phyloP scores from a whole-genome alignment of 2,888 invertebrate genomes.

The Tillus elongatus region DNA sequence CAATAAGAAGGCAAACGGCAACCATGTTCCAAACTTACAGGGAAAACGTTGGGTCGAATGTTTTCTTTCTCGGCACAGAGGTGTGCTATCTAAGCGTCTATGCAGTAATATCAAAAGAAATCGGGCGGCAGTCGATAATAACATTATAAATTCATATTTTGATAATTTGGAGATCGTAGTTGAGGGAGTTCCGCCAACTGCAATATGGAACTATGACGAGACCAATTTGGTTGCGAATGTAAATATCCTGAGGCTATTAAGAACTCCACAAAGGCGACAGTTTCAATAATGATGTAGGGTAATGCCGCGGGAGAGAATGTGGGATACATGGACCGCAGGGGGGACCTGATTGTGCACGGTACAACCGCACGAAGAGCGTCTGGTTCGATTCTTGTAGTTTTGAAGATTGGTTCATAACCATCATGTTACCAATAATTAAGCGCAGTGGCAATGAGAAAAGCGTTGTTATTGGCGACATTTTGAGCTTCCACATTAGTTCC shows the following conservation, averaged over 20 bases:
- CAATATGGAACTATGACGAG: constrained; percentile 8
- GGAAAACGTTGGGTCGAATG: too few species aligned
- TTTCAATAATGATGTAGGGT: too few species aligned
- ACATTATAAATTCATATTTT: too few species aligned
- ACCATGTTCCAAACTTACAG: too few species aligned
- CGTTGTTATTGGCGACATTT: too few species aligned
- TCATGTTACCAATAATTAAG: constrained; percentile 20
- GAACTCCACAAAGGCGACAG: constrained; percentile 23
- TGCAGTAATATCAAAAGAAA: too few species aligned
- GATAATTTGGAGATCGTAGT: constrained; percentile 9
- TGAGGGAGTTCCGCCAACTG: background rate
- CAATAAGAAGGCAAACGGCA: too few species aligned
- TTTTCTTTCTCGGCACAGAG: too few species aligned
- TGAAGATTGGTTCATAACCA: constrained; percentile 20
- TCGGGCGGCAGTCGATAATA: too few species aligned
- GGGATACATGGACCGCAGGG: too few species aligned
- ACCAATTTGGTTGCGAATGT: constrained; percentile 5
- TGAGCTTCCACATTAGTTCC: constrained; percentile 18
- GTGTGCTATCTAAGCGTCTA: too few species aligned
- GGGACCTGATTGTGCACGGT: constrained; percentile 26
- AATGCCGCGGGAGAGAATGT: too few species aligned
- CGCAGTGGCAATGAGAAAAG: constrained; percentile 18
- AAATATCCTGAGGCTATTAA: constrained; percentile 26
- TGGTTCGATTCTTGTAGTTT: constrained; percentile 25
- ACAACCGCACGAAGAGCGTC: constrained; percentile 26